These are phyloP conservation scores for Polia nebulosa DNA, from an alignment of 2,888 invertebrate species.

Conservation along the genomic window DNA sequence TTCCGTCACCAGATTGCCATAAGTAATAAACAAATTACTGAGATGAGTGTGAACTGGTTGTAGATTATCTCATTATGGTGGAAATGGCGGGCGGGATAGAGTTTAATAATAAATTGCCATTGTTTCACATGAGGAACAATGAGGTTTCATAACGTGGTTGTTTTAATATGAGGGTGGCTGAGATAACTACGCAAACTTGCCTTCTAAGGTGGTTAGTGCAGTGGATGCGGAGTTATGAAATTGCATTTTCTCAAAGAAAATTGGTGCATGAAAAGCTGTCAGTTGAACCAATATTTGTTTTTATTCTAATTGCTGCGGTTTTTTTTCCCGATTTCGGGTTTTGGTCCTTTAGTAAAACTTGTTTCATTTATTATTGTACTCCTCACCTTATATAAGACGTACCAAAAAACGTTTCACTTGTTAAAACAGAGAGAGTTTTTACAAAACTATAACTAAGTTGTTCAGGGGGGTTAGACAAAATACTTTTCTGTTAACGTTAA, in stretches of 20 bases:
- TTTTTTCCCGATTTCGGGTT: too few species aligned
- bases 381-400: too few species aligned
- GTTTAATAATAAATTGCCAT: slow-evolving; percentile 64
- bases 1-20: slow-evolving; percentile 51
- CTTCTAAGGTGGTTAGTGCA: slow-evolving; percentile 1
- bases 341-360: too few species aligned
- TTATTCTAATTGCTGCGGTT: too few species aligned
- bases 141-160: slow-evolving; percentile 34
- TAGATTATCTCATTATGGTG: slow-evolving; percentile 61
- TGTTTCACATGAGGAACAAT: slow-evolving; percentile 43
- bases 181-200: slow-evolving; percentile 1
- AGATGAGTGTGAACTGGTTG: slow-evolving; percentile 57
- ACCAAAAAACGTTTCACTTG: too few species aligned
- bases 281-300: too few species aligned
- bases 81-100: slow-evolving; percentile 51
- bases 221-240: neutral
- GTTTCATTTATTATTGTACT: too few species aligned
- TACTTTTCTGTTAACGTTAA: too few species aligned
- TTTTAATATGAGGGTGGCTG: slow-evolving; percentile 13
- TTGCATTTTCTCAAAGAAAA: neutral
- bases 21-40: slow-evolving; percentile 67
- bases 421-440: too few species aligned
- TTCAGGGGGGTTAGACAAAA: too few species aligned
- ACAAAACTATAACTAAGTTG: too few species aligned
- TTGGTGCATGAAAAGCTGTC: neutral